Evolutionary conservation across 1,140 invertebrate species (phyloP), one percentile per base, ranked within the genome.

Genomic region (Sycobia sp.): DNA sequence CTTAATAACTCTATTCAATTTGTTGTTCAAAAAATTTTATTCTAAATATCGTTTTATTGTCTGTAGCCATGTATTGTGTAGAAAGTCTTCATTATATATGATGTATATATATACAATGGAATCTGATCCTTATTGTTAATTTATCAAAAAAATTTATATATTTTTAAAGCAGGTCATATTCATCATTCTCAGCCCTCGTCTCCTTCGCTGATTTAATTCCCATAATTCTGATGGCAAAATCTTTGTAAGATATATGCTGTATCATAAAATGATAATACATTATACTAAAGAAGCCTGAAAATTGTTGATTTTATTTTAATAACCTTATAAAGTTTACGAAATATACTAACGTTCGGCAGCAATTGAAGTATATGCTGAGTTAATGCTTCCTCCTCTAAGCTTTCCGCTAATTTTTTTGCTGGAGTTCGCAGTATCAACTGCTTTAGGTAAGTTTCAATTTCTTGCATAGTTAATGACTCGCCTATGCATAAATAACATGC

Each of bases 191-290:
- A 61, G 39, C 29, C 29, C 50, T 66, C 20, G 41, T 36, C 27
- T 61, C 66, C 67, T 70, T 70, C 60, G 49, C 46, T 61, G 62
- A 71, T 62, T 75, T 70, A 36, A 75, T 70, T 70, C 69, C 71
- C 63, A 76, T 62, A 29, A 77, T 73, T 51, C 73, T 62, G 67
- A 67, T 57, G 61, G 61, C 58, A 67, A 75, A 78, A 73, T 73
- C 71, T 74, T 78, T 78, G 76, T 80, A 79, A 75, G 71, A 78
- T 77, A 80, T 74, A 62, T 53, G 72, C 77, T 80, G 77, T 76
- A 77, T n/a, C n/a, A n/a, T n/a, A 43, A 59, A 36, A 62, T 5
- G 23, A 68, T 53, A 70, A 75, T 73, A 73, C 70, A 76, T 75
- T 76, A 76, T 69, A 76, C 71, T 73, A 68, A 71, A 65, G 65